These are phyloP conservation scores for Heteractis magnifica DNA, from an alignment of 92 coral and sea anemone genomes.

Conservation along the genomic window DNA sequence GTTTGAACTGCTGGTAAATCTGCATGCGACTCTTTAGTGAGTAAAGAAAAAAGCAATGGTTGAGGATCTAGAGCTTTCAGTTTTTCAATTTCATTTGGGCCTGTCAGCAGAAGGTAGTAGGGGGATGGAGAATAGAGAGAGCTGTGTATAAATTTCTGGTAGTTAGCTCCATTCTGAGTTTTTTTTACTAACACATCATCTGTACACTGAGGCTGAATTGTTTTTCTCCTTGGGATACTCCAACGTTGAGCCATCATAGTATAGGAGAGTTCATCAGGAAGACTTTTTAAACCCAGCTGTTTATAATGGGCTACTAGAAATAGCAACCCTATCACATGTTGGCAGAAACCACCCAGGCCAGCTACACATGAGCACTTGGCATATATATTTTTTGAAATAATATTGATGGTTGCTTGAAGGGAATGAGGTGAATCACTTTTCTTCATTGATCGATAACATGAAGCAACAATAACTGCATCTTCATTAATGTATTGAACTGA, in stretches of 20 bases:
- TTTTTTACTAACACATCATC: constrained; percentile 46
- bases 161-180: constrained; percentile 52
- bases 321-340: constrained; percentile 21
- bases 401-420: neutral
- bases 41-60: constrained; percentile 24
- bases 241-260: constrained; percentile 46
- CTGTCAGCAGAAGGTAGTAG: constrained; percentile 31
- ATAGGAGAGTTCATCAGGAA: constrained; percentile 25
- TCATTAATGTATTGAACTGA: neutral
- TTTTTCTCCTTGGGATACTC: constrained; percentile 60
- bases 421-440: neutral
- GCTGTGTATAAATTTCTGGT: constrained; percentile 44
- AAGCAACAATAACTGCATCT: neutral
- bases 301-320: constrained; percentile 18
- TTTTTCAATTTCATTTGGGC: constrained; percentile 28
- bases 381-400: neutral
- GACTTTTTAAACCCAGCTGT: constrained; percentile 15
- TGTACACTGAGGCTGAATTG: constrained; percentile 26
- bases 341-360: constrained; percentile 18
- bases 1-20: constrained; percentile 29
- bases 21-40: neutral
- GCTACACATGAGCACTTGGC: constrained; percentile 33
- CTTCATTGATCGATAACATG: neutral
- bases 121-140: constrained; percentile 49
- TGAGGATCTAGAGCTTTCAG: constrained; percentile 40